Percentiles rank a stretch among this genome's conserved stretches.
Evolutionary conservation across 2,888 invertebrate species (phyloP).

Genomic region (Raillietiella orientalis): DNA sequence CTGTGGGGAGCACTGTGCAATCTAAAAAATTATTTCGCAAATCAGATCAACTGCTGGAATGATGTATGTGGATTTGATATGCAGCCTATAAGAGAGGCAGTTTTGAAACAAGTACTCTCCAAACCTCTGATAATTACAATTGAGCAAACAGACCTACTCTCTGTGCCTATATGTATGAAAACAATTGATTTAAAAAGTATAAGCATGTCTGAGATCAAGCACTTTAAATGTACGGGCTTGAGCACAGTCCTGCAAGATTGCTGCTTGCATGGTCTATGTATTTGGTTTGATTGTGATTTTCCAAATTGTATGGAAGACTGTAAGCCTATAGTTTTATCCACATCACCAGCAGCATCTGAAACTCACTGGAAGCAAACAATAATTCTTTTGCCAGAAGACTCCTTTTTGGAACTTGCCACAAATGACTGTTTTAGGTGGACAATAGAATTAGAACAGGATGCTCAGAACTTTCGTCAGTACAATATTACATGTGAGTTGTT

Average conservation of each 20-base stretch:
- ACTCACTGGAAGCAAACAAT: conserved; percentile 43
- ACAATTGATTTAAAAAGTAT: conserved; percentile 32
- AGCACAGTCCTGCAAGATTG: conserved; percentile 21
- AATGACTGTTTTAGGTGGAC: no score
- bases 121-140: conserved; percentile 30
- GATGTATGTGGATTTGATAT: conserved; percentile 43
- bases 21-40: conserved; percentile 9
- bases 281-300: conserved; percentile 50
- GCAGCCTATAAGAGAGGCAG: conserved; percentile 21
- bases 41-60: conserved; percentile 29
- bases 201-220: conserved; percentile 21
- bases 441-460: no score
- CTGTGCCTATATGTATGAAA: no score
- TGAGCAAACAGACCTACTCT: no score
- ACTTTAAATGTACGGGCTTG: conserved; percentile 24
- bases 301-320: conserved; percentile 16
- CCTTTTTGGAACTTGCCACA: no score
- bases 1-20: conserved; percentile 26
- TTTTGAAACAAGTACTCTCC: conserved; percentile 23
- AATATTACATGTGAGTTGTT: no score
- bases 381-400: conserved; percentile 26
- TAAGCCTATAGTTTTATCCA: conserved; percentile 17
- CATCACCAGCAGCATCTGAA: conserved; percentile 19
- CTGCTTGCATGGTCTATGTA: conserved; percentile 21
- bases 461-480: no score